Base-by-base conservation (phyloP, 2,113 vertebrate species). In the Pachypanchax playfairii region DNA sequence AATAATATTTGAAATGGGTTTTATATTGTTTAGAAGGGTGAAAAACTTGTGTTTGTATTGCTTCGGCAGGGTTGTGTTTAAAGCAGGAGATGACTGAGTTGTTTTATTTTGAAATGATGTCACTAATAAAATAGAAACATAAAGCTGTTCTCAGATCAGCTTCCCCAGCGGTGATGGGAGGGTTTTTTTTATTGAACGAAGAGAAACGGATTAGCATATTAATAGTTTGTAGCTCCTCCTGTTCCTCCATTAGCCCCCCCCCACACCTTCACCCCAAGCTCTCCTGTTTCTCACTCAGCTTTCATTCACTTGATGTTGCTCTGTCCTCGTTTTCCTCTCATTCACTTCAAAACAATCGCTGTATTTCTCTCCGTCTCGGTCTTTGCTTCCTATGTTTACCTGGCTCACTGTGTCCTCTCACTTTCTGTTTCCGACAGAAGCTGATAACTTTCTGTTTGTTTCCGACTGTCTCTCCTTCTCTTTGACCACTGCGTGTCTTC, bases 121-220 rank as follows among this genome's bases (percentile, higher is more conserved):
- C 39, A 17, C 17, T 39, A n/a, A n/a, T n/a, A n/a, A n/a, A n/a
- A n/a, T n/a, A n/a, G n/a, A n/a, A n/a, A n/a, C n/a, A n/a, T n/a
- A 63, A 24, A 11, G 22, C 66, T 65, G 69, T 24, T 79, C 65
- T 57, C 65, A 77, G 66, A 59, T 79, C 60, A 64, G 69, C 33
- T 29, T 73, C 15, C 54, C 50, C 44, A 80, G 69, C 54, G 47
- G 48, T 50, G 33, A 58, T 75, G 70, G 75, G 83, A 77, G 84
- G 48, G 38, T 4, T 44, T 69, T n/a, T n/a, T 42, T 33, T 47
- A 63, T 68, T 76, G 61, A 84, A 71, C 38, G 36, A 57, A 29
- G 35, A 41, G 59, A 54, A 55, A 41, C n/a, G 26, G 52, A 86
- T 87, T 86, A 84, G 75, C 87, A 88, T 88, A 87, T 86, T 81